phyloP scores from a whole-genome alignment of 2,113 vertebrate genomes.

The Plestiodon gilberti region DNA sequence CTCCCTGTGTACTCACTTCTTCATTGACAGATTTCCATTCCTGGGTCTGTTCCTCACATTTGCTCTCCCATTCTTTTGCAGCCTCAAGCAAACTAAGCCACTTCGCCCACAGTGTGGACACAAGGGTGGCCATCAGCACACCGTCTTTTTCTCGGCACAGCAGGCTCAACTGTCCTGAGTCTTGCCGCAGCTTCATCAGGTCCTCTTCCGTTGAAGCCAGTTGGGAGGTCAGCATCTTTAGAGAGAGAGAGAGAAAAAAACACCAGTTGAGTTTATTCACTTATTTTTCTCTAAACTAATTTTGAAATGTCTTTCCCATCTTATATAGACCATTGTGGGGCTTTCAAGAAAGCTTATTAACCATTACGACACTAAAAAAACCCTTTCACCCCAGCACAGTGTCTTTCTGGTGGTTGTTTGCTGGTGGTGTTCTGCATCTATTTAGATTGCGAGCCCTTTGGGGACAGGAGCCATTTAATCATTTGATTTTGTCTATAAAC shows the following conservation, averaged over 20 bases:
- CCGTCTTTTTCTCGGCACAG: slow-evolving; percentile 24
- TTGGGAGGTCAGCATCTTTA: slow-evolving; percentile 71
- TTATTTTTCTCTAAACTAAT: background rate
- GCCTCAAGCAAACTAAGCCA: slow-evolving; percentile 73
- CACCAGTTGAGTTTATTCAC: background rate
- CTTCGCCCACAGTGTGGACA: slow-evolving; percentile 74
- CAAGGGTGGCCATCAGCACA: background rate
- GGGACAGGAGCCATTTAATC: too few species aligned
- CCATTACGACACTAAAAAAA: background rate
- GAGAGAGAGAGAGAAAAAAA: slow-evolving; percentile 37
- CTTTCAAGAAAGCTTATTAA: background rate
- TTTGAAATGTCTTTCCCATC: too few species aligned
- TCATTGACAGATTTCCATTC: slow-evolving; percentile 85
- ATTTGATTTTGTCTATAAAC: too few species aligned
- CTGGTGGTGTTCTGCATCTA: too few species aligned
- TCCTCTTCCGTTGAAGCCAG: slow-evolving; percentile 70
- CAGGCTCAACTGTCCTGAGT: slow-evolving; percentile 55
- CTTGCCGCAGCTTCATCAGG: slow-evolving; percentile 69
- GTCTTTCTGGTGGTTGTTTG: too few species aligned
- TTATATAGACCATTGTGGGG: background rate
- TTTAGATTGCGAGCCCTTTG: too few species aligned
- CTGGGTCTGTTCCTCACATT: slow-evolving; percentile 75
- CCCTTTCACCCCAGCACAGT: too few species aligned
- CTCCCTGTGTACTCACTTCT: slow-evolving; percentile 76
- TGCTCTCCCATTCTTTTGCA: slow-evolving; percentile 71